These are phyloP conservation scores for Molothrus ater DNA, from an alignment of 2,797 vertebrate species.

Conservation along the genomic window DNA sequence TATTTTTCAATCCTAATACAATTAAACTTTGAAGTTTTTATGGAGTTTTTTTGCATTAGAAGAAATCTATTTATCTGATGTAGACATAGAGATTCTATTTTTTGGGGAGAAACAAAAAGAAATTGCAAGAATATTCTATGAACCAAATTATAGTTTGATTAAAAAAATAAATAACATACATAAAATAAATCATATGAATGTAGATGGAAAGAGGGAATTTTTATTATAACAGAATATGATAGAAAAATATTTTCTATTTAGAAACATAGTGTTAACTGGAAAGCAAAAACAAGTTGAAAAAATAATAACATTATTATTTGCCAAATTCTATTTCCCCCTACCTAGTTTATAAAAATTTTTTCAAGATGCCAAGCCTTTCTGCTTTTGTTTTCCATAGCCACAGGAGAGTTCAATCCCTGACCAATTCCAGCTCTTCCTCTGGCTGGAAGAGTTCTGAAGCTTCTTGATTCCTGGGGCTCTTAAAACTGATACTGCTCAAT, in stretches of 20 bases:
- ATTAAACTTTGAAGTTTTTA: background rate
- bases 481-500: background rate
- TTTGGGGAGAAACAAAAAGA: background rate
- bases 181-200: background rate
- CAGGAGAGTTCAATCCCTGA: background rate
- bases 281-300: background rate
- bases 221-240: background rate
- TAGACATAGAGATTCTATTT: background rate
- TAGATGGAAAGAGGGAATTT: background rate
- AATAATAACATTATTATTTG: background rate
- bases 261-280: background rate
- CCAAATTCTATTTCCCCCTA: background rate
- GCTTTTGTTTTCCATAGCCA: background rate
- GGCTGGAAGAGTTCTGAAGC: background rate
- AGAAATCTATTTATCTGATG: background rate
- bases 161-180: background rate
- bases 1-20: background rate
- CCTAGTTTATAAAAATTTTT: background rate
- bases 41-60: background rate
- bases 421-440: background rate
- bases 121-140: background rate
- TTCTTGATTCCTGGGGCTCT: background rate
- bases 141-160: background rate
- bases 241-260: background rate
- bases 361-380: background rate